phyloP scores from a whole-genome alignment of 2,888 invertebrate species.

The Sarcophaga rosellei region DNA sequence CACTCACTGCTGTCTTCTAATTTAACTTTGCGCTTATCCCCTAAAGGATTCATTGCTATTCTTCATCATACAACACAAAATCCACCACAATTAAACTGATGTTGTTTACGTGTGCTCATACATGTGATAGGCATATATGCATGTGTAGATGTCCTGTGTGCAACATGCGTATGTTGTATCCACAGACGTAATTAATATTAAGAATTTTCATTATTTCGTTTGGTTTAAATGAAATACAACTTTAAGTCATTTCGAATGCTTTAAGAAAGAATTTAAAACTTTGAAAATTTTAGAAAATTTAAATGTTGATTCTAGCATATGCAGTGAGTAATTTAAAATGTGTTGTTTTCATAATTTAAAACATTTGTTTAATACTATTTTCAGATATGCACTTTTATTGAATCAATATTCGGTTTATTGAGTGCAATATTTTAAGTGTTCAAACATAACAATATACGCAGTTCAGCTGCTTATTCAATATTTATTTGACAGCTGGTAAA shows the following conservation, averaged over 20 bases:
- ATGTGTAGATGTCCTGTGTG: background rate
- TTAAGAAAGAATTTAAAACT: background rate
- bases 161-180: constrained; percentile 31
- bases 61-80: background rate
- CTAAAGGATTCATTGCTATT: constrained; percentile 30
- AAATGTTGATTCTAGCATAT: too few species aligned
- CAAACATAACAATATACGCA: too few species aligned
- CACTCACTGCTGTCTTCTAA: constrained; percentile 46
- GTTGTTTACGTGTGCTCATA: constrained; percentile 5
- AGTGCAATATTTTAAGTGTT: too few species aligned
- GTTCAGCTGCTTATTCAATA: too few species aligned
- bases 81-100: constrained; percentile 13
- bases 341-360: too few species aligned
- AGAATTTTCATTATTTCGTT: background rate
- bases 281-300: too few species aligned
- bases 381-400: too few species aligned
- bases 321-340: too few species aligned
- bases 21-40: constrained; percentile 51
- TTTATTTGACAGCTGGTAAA: too few species aligned
- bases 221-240: background rate
- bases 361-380: too few species aligned
- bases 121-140: background rate
- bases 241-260: background rate
- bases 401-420: too few species aligned
- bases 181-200: constrained; percentile 32